phyloP scores from a whole-genome alignment of 2,888 invertebrate genomes.

The Latrodectus elegans region DNA sequence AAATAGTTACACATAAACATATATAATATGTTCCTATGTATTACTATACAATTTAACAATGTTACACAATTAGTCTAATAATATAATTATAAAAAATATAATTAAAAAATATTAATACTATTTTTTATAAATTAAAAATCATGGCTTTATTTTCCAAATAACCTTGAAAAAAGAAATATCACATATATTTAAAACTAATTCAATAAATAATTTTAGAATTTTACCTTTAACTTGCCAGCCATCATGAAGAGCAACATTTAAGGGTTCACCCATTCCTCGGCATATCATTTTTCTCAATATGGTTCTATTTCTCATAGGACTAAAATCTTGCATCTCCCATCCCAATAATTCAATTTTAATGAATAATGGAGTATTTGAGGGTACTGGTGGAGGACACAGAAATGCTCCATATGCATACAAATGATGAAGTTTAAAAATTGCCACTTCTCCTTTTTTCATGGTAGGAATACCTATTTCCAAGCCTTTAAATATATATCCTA shows the following conservation, averaged over 20 bases:
- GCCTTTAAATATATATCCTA: conserved; percentile 89
- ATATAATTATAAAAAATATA: too few relatives aligned
- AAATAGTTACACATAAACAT: too few relatives aligned
- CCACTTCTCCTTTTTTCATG: conserved; percentile 93
- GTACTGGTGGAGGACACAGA: conserved; percentile 91
- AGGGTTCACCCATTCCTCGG: conserved; percentile 82
- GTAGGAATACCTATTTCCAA: conserved; percentile 96
- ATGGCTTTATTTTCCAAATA: too few relatives aligned
- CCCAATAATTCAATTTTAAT: conserved; percentile 88
- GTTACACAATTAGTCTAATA: too few relatives aligned
- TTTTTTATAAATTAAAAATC: too few relatives aligned
- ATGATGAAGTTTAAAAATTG: conserved; percentile 87
- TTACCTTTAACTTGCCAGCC: conserved; percentile 88
- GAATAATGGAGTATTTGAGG: conserved; percentile 88
- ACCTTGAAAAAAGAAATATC: too few relatives aligned
- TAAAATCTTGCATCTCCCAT: conserved; percentile 92
- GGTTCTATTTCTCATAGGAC: conserved; percentile 87
- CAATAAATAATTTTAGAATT: not conserved
- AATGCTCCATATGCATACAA: conserved; percentile 91
- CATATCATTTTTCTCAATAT: conserved; percentile 84
- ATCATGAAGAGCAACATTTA: conserved; percentile 82
- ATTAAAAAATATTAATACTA: too few relatives aligned
- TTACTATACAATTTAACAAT: too few relatives aligned
- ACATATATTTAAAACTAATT: too few relatives aligned
- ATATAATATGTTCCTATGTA: too few relatives aligned